Evolutionary conservation across 2,113 vertebrate genomes (phyloP).

Genomic region (Dromiciops gliroides): DNA sequence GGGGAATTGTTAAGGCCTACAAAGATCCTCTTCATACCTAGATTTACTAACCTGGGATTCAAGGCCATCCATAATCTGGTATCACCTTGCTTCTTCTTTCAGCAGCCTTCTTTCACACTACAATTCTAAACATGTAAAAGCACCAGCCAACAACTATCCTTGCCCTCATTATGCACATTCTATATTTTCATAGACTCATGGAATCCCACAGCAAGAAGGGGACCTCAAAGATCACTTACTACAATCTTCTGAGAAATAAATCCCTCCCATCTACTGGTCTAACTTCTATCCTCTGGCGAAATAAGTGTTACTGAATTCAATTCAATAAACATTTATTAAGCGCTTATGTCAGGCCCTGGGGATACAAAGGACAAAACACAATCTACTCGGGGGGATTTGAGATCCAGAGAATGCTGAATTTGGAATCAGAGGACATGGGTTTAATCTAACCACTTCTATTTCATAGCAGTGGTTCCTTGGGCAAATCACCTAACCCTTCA

Average conservation of each 20-base stretch:
- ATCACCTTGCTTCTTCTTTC: not conserved
- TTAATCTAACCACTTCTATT: not conserved
- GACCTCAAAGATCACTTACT: not conserved
- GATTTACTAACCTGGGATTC: not conserved
- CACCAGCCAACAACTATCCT: not conserved
- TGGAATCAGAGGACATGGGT: not conserved
- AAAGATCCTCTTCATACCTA: not conserved
- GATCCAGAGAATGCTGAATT: not conserved
- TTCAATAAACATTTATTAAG: not conserved
- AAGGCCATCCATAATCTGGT: not conserved
- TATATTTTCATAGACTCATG: not conserved
- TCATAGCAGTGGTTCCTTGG: not conserved
- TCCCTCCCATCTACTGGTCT: not conserved
- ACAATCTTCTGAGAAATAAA: not conserved
- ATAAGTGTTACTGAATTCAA: not conserved
- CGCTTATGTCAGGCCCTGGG: not conserved
- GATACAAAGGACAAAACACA: conserved; percentile 28
- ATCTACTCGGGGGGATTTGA: conserved; percentile 17
- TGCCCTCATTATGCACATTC: not conserved
- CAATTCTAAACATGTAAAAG: not conserved
- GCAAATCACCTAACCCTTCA: not conserved
- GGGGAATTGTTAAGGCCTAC: not conserved
- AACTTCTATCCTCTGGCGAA: not conserved
- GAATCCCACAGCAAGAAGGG: not conserved
- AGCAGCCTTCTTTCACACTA: not conserved